Evolutionary conservation across 1,140 invertebrate species (phyloP).

Genomic region (Epicauta chinensis): DNA sequence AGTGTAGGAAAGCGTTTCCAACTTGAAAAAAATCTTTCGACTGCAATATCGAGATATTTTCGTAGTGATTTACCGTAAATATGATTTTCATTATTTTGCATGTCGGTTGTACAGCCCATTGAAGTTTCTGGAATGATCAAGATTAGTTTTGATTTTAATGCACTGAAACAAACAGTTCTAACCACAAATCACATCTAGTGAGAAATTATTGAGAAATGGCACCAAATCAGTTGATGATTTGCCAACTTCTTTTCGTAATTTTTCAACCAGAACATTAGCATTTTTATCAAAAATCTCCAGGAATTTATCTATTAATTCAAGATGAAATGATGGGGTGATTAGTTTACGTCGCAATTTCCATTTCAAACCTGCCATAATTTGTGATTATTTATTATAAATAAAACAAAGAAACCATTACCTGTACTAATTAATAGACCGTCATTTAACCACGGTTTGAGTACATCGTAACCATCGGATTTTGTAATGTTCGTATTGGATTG

Average conservation of each 20-base stretch:
- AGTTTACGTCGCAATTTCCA: constrained; percentile 67
- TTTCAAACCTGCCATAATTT: constrained; percentile 18
- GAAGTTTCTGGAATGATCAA: constrained; percentile 22
- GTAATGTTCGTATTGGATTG: constrained; percentile 3
- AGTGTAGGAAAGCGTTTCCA: constrained; percentile 16
- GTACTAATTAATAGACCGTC: constrained; percentile 5
- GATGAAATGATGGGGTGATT: constrained; percentile 75
- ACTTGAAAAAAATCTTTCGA: constrained; percentile 18
- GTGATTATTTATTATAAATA: neutral
- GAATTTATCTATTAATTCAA: constrained; percentile 71
- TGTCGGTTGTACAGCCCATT: constrained; percentile 20
- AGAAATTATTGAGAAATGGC: constrained; percentile 56
- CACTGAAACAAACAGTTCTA: constrained; percentile 32
- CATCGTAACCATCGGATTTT: constrained; percentile 7
- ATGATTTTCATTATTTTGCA: constrained; percentile 15
- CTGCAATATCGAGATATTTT: constrained; percentile 19
- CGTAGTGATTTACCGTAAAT: constrained; percentile 19
- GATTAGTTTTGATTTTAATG: neutral
- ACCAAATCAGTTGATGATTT: constrained; percentile 55
- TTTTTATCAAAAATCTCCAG: constrained; percentile 70
- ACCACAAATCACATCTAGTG: constrained; percentile 80
- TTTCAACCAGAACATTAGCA: constrained; percentile 54
- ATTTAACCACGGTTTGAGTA: constrained; percentile 2
- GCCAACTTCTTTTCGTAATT: constrained; percentile 39
- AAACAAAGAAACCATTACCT: constrained; percentile 2